These are phyloP conservation scores for Torymus texanus DNA, from an alignment of 2,888 invertebrate genomes.

Conservation along the genomic window DNA sequence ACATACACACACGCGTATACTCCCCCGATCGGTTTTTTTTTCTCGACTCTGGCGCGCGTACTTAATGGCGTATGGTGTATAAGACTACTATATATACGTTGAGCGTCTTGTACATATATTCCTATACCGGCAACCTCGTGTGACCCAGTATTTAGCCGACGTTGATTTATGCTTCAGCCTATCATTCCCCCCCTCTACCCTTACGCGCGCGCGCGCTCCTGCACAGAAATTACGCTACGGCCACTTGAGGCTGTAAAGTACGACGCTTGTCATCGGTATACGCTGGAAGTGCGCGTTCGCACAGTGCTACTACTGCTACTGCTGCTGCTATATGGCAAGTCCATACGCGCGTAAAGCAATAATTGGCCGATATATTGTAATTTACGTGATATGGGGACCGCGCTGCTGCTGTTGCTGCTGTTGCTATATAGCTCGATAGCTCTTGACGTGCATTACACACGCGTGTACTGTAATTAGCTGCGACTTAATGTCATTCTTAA, in stretches of 20 bases:
- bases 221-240: conserved; percentile 19
- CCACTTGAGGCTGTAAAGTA: background rate
- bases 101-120: no score
- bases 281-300: no score
- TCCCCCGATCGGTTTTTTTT: no score
- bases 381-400: background rate
- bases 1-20: no score
- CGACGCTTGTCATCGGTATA: background rate
- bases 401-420: no score
- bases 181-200: background rate
- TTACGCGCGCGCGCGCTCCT: background rate
- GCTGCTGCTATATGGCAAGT: background rate
- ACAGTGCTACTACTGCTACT: background rate
- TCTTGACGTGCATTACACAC: background rate
- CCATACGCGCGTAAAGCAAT: background rate
- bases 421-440: background rate
- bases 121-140: no score
- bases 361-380: conserved; percentile 12
- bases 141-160: conserved; percentile 45
- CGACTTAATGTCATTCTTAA: background rate
- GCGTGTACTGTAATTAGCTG: background rate
- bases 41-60: no score
- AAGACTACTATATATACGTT: no score
- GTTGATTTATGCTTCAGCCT: conserved; percentile 29
- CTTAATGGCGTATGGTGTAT: no score